Evolutionary conservation across 2,888 invertebrate species (phyloP), one percentile per base, ranked within the genome.

Genomic region (Serripes groenlandicus): DNA sequence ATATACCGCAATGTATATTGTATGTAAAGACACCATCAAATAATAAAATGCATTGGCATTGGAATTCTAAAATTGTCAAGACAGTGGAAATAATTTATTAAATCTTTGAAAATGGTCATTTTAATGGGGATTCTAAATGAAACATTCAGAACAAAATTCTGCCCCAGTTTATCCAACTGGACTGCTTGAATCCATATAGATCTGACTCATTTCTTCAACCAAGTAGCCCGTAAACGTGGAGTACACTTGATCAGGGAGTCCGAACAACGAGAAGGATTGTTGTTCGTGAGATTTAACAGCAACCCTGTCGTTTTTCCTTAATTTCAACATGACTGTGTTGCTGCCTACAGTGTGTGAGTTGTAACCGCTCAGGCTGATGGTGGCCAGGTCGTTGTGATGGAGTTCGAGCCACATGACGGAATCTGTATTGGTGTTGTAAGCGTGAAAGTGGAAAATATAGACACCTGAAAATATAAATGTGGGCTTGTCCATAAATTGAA

Each of bases 311-410:
- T 79, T 81, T 23, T 70, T 74, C 23, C 75, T 71, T 4, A 89
- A 78, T 30, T 77, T 76, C 15, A 83, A 34, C 49, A 89, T 83
- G 66, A 88, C 88, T 1, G 86, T 78, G 60, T 89, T 88, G 54
- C 89, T 88, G 26, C 88, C 88, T 18, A 88, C 87, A 0, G 89
- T 85, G 28, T 89, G 89, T 15, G 88, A 87, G 70, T 82, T 80
- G 73, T 80, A 87, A 9, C 86, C 86, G 49, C 82, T 82, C 42
- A 87, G 78, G 32, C 82, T 84, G 49, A 84, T 82, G 0, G 76
- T 60, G 0, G 71, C n/a, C 21, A 75, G 69, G 32, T 75, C 70
- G 52, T 87, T 87, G 18, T 84, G 81, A 9, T 79, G 72, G 9
- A 87, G 78, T 23, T 87, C 84, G 3, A 87, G 71, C 86, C 86